Base-by-base conservation (phyloP, 2,888 invertebrate species). In the Sesamia inferens region DNA sequence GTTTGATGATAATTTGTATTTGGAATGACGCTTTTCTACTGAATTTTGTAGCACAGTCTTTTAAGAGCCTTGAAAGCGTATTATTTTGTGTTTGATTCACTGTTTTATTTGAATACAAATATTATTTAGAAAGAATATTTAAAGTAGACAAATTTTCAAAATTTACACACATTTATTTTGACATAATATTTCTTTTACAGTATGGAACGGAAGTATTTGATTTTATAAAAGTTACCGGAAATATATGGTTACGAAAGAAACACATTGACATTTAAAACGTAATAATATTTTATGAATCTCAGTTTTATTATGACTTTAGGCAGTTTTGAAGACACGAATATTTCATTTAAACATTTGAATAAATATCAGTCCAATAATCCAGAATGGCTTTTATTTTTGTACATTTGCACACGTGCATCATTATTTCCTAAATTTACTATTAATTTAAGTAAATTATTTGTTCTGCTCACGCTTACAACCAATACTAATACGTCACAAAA, bases 181-280 rank as follows among this genome's bases (percentile, higher is more conserved):
- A 44, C 31, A 31, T 57, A 7, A 22, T 42, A n/a, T 64, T n/a
- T 54, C 10, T 44, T 48, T 67, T 31, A 19, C n/a, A 61, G 58
- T 74, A 58, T 22, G 5, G 2, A 68, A 22, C 55, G 83, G 83
- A 83, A 74, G 58, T 62, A 24, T 68, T 70, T 59, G 57, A 65
- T 44, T 47, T 24, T 31, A 22, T 31, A 59, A 68, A 67, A 54
- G 6, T 10, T 47, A 68, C 63, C 70, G 76, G 67, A 76, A 55
- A 57, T 68, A 39, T 19, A 71, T 7, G 22, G 44, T 82, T 84
- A 76, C 71, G 76, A 81, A 79, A 76, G 63, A 67, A 74, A 51
- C 47, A 47, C 62, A 68, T 74, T 78, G 74, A 85, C 81, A 78
- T 84, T 84, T 85, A 8, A 64, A 76, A 67, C 74, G 61, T 22